phyloP scores from a whole-genome alignment of 2,113 vertebrate genomes.

The Salvelinus sp. region DNA sequence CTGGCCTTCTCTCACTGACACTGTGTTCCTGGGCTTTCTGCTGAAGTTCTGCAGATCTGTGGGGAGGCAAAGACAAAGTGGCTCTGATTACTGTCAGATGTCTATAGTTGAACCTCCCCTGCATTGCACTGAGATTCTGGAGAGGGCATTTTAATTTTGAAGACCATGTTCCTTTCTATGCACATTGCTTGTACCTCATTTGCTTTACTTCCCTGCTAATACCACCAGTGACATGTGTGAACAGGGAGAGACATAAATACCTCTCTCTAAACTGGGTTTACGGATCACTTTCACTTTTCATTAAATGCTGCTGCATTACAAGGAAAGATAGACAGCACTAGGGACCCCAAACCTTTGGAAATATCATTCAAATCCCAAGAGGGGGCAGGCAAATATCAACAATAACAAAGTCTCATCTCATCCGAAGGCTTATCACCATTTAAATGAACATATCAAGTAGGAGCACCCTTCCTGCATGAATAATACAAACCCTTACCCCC shows the following conservation, averaged over 20 bases:
- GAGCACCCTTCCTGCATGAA: too few species aligned
- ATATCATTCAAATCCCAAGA: slow-evolving; percentile 57
- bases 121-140: slow-evolving; percentile 2
- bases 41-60: slow-evolving; percentile 86
- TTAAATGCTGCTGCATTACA: slow-evolving; percentile 59
- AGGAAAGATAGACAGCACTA: slow-evolving; percentile 42
- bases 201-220: slow-evolving; percentile 9
- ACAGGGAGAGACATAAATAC: not conserved
- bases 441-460: slow-evolving; percentile 9
- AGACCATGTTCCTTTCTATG: slow-evolving; percentile 13
- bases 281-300: slow-evolving; percentile 64
- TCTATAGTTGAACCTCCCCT: slow-evolving; percentile 23
- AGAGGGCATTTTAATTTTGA: not conserved
- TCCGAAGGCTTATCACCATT: slow-evolving; percentile 30
- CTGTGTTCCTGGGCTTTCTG: slow-evolving; percentile 74
- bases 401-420: slow-evolving; percentile 43
- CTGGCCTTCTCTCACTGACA: slow-evolving; percentile 86
- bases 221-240: slow-evolving; percentile 27
- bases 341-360: slow-evolving; percentile 55
- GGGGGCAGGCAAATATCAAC: slow-evolving; percentile 61
- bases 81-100: slow-evolving; percentile 20
- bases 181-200: slow-evolving; percentile 3
- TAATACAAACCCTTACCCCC: too few species aligned
- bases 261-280: slow-evolving; percentile 11
- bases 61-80: slow-evolving; percentile 44